Percentiles rank a stretch among this genome's conserved stretches.
Evolutionary conservation across 2,797 vertebrate species (phyloP).

Genomic region (Crax fasciolata): DNA sequence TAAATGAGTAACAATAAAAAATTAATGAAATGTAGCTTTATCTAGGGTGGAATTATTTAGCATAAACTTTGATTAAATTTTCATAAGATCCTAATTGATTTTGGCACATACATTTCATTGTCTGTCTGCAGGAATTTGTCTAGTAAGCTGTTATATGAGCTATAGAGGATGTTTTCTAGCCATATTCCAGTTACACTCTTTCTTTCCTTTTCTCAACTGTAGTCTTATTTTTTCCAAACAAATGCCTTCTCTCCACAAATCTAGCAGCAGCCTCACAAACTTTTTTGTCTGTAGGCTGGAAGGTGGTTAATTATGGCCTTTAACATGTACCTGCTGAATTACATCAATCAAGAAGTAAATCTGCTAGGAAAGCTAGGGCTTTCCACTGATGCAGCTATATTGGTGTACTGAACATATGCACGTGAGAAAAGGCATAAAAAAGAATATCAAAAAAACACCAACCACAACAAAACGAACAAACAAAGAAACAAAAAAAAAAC

Average conservation of each 20-base stretch:
- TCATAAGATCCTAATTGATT: conserved; percentile 27
- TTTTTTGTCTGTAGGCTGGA: background rate
- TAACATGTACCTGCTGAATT: background rate
- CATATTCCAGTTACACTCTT: background rate
- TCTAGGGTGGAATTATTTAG: conserved; percentile 28
- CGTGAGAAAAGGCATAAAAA: background rate
- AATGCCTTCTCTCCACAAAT: background rate
- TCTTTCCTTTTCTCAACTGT: background rate
- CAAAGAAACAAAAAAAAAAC: background rate
- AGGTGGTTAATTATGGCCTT: background rate
- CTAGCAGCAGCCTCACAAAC: background rate
- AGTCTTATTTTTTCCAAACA: background rate
- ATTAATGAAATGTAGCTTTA: conserved; percentile 30
- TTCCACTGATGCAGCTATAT: conserved; percentile 11
- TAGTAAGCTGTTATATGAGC: background rate
- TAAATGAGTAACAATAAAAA: conserved; percentile 16
- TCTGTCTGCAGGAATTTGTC: background rate
- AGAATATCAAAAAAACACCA: background rate
- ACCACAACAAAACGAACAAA: background rate
- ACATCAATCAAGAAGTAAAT: background rate
- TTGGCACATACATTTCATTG: background rate
- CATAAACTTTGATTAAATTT: conserved; percentile 51
- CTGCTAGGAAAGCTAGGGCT: background rate
- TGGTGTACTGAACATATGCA: background rate
- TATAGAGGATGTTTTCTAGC: background rate